Evolutionary conservation across 2,888 invertebrate species (phyloP).

Genomic region (Cerceris rybyensis): DNA sequence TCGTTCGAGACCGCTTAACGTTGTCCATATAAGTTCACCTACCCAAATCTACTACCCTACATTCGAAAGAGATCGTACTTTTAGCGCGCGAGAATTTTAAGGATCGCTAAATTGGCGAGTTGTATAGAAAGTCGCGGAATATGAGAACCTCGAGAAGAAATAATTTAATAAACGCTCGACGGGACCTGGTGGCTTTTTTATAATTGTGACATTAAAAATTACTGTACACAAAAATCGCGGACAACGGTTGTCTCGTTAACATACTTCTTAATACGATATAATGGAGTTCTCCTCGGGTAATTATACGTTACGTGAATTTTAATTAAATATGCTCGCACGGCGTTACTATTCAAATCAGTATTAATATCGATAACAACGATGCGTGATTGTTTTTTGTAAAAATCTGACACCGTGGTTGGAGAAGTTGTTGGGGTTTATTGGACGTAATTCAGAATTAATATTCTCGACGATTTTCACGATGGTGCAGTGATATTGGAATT

Average conservation of each 20-base stretch:
- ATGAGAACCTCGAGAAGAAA: background rate
- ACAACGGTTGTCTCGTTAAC: background rate
- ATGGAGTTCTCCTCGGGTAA: background rate
- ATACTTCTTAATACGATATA: background rate
- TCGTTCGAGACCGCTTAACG: slow-evolving; percentile 11
- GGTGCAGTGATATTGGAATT: background rate
- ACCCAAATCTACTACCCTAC: slow-evolving; percentile 47
- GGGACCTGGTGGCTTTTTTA: background rate
- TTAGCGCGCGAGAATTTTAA: background rate
- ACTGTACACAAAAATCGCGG: background rate
- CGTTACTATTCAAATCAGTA: background rate
- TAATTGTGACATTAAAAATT: background rate
- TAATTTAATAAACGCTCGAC: too few relatives aligned
- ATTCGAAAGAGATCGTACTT: slow-evolving; percentile 19
- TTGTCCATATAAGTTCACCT: slow-evolving; percentile 29
- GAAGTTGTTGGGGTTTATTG: background rate
- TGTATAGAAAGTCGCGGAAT: background rate
- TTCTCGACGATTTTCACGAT: background rate
- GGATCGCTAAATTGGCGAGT: background rate
- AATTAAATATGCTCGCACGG: background rate
- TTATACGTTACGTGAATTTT: background rate
- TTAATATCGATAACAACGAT: background rate
- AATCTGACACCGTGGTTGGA: background rate
- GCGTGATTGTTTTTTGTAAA: background rate
- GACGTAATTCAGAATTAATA: background rate